Evolutionary conservation across 2,888 invertebrate genomes (phyloP).

Genomic region (Synanthedon andrenaeformis): DNA sequence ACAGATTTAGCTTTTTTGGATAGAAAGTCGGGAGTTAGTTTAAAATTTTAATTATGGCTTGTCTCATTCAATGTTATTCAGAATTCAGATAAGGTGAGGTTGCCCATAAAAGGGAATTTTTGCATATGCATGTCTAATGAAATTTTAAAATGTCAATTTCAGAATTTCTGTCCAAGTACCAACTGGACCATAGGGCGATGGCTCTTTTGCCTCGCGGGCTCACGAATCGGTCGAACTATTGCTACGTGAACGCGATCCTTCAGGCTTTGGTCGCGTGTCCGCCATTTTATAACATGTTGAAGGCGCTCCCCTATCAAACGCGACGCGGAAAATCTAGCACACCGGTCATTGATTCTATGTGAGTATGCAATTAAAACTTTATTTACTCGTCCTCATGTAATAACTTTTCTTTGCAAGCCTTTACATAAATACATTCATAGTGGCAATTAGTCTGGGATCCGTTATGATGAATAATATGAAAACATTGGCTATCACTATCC

Average conservation of each 20-base stretch:
- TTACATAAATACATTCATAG: too few relatives aligned
- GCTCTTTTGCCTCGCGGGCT: constrained; percentile 90
- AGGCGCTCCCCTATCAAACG: constrained; percentile 78
- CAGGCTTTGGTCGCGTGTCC: constrained; percentile 95
- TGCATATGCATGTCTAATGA: too few relatives aligned
- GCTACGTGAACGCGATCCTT: constrained; percentile 95
- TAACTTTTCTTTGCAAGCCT: too few relatives aligned
- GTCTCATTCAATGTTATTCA: too few relatives aligned
- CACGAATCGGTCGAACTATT: constrained; percentile 94
- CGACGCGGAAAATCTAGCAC: constrained; percentile 74
- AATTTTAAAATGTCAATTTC: constrained; percentile 32
- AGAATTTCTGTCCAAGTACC: constrained; percentile 82
- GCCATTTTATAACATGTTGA: constrained; percentile 92
- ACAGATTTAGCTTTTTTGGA: too few relatives aligned
- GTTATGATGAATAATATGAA: too few relatives aligned
- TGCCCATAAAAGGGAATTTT: too few relatives aligned
- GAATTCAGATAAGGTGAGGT: too few relatives aligned
- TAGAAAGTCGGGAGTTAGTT: too few relatives aligned
- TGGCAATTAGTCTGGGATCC: too few relatives aligned
- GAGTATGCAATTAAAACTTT: constrained; percentile 50
- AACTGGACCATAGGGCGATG: constrained; percentile 82
- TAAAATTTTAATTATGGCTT: too few relatives aligned
- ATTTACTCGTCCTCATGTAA: background rate
- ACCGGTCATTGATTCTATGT: constrained; percentile 94
- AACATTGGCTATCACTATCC: too few relatives aligned